Percentiles rank a stretch among this genome's conserved stretches.
Conservation (phyloP, 2,113 vertebrate genomes). For the Platysteira castanea region DNA sequence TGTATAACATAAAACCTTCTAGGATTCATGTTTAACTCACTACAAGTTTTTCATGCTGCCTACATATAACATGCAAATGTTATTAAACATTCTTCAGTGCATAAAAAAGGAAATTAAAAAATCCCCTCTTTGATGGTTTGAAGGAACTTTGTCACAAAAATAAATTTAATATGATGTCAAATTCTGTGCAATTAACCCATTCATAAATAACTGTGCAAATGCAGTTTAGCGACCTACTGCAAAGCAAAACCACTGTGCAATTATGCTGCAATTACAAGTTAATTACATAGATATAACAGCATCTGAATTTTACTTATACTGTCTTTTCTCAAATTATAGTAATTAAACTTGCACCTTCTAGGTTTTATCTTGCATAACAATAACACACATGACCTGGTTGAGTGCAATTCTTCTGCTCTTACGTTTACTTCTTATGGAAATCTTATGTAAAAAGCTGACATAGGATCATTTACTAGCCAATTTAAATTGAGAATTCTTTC, state of each 20-base stretch:
- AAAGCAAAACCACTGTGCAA: slow-evolving; percentile 10
- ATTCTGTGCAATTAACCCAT: not conserved
- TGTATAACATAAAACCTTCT: not conserved
- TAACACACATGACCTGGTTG: not conserved
- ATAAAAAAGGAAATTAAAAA: not conserved
- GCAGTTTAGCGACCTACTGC: not conserved
- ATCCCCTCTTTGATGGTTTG: not conserved
- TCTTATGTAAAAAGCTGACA: not conserved
- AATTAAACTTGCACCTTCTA: slow-evolving; percentile 8
- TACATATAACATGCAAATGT: not conserved
- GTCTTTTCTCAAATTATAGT: slow-evolving; percentile 15
- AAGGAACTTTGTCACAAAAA: not conserved
- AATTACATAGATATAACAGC: slow-evolving; percentile 20
- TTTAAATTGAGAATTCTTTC: not conserved
- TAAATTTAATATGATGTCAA: not conserved
- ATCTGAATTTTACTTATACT: slow-evolving; percentile 25
- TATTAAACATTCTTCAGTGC: not conserved
- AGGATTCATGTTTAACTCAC: not conserved
- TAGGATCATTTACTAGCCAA: fast-evolving
- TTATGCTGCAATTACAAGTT: slow-evolving; percentile 23
- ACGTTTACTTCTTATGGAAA: fast-evolving
- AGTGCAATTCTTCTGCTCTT: not conserved
- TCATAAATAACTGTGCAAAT: not conserved
- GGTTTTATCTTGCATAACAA: not conserved
- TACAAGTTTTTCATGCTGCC: not conserved